phyloP scores from a whole-genome alignment of 2,888 invertebrate species.

The Drosophila vallismaia region DNA sequence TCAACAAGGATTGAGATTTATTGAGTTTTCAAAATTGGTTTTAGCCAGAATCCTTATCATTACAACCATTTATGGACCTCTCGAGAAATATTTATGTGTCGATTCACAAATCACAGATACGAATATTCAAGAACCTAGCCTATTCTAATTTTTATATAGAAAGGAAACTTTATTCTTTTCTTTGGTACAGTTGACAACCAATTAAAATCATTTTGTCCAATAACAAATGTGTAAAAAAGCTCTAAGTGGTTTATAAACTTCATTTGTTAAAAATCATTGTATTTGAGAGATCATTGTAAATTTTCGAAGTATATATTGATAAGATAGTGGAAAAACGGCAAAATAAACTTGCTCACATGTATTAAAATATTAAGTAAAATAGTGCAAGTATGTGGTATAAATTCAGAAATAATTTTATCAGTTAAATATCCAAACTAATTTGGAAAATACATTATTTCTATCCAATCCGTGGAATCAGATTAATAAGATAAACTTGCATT shows the following conservation, averaged over 20 bases:
- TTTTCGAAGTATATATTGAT: slow-evolving; percentile 3
- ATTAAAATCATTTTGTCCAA: neutral
- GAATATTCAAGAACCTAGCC: neutral
- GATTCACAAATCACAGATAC: neutral
- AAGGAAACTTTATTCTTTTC: too few species aligned
- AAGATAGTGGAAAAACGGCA: neutral
- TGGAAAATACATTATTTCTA: too few species aligned
- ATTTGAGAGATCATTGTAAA: slow-evolving; percentile 1
- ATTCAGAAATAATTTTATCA: neutral
- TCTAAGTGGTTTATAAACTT: neutral
- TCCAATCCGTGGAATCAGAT: neutral
- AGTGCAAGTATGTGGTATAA: neutral
- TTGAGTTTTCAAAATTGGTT: neutral
- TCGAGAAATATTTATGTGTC: slow-evolving; percentile 7
- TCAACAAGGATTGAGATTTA: too few species aligned
- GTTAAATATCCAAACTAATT: neutral
- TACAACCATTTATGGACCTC: slow-evolving; percentile 3
- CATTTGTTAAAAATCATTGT: slow-evolving; percentile 5
- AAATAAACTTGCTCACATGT: neutral
- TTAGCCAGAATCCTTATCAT: neutral
- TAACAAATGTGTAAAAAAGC: neutral
- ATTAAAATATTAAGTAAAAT: neutral
- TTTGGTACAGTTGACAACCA: too few species aligned
- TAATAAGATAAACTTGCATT: neutral
- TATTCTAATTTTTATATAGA: too few species aligned